Base-by-base conservation (phyloP, 2,113 vertebrate genomes). In the Willisornis vidua region DNA sequence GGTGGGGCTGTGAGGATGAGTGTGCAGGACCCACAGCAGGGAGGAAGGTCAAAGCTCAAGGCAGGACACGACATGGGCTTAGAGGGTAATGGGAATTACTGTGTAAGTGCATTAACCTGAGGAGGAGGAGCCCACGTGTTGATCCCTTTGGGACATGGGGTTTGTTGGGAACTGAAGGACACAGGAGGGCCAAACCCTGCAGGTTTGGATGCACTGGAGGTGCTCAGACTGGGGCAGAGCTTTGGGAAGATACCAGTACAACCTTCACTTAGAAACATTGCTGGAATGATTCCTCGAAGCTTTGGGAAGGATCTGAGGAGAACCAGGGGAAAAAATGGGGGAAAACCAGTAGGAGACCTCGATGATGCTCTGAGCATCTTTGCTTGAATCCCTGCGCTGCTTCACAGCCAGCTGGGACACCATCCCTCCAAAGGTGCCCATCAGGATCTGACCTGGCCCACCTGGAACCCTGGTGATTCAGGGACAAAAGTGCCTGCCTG, bases 331-430 rank as follows among this genome's bases (percentile, higher is more conserved):
- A 33, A 76, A 93, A 16, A 0, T 11, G 6, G 48, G 19, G 13
- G 0, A 2, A 25, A 78, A 2, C 1, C 37, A 48, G 10, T 3
- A 9, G 9, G 66, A 72, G 61, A 9, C 3, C 6, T 18, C 3
- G 4, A 3, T 4, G 75, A 2, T 51, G 76, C 23, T 83, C 35
- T 1, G 1, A 31, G 67, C 13, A 49, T 16, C 52, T 8, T 72
- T 0, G 0, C 28, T 8, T 8, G 45, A 19, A 25, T 35, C 49
- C 54, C 59, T 39, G 43, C 10, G 2, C 19, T 1, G 0, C 62
- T 33, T 80, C 2, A 35, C n/a, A 59, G 7, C 58, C 57, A 59
- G 13, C 49, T 51, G 24, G 49, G 49, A 3, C 33, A 33, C 12
- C 3, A 0, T 13, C 52, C 10, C 29, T 9, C 6, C 2, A 16